Percentiles rank a stretch among this genome's conserved stretches.
These are phyloP conservation scores for Epinephelus lanceolatus DNA, from an alignment of 2,113 vertebrate species.

Conservation along the genomic window DNA sequence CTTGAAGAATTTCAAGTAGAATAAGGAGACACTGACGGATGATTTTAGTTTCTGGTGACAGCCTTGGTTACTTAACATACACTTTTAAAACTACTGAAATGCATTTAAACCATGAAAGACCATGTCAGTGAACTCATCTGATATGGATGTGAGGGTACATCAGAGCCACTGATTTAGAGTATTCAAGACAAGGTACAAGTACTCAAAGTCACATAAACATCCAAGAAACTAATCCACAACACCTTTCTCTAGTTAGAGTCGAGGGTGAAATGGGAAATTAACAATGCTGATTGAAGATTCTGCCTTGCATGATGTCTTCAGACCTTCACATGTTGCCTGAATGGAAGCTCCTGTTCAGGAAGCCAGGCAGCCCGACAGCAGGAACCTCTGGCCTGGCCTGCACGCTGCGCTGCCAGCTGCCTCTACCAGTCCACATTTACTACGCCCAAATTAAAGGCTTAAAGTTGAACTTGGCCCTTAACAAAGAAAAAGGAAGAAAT, in stretches of 20 bases:
- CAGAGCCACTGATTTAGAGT: neutral
- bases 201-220: neutral
- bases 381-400: constrained; percentile 53
- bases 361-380: constrained; percentile 27
- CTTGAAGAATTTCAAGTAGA: too few relatives aligned
- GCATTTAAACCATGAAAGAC: neutral
- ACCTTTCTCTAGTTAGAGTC: neutral
- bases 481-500: constrained; percentile 64
- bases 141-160: too few relatives aligned
- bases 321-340: neutral
- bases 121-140: neutral
- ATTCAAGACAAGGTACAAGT: neutral
- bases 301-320: constrained; percentile 3
- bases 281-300: neutral
- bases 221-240: neutral
- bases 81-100: neutral
- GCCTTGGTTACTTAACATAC: neutral
- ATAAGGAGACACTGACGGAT: too few relatives aligned
- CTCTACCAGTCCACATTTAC: constrained; percentile 74
- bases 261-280: neutral
- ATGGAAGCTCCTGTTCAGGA: constrained; percentile 9
- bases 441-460: constrained; percentile 77
- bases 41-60: too few relatives aligned
- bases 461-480: constrained; percentile 68
- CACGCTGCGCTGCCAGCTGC: constrained; percentile 67